Evolutionary conservation across 2,113 vertebrate species (phyloP).

Genomic region (Psophia crepitans): DNA sequence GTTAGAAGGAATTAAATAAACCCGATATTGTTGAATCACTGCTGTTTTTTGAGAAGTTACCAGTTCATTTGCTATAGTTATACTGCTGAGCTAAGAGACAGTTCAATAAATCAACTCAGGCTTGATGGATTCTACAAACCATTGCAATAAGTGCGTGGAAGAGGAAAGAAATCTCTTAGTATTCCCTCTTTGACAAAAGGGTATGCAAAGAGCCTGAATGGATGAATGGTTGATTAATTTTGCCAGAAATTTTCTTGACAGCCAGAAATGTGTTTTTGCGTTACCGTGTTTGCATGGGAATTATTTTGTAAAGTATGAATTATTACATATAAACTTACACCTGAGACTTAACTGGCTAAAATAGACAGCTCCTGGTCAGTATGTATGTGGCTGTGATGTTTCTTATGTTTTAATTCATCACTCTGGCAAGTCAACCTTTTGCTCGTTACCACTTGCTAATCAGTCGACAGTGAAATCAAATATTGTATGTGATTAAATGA

Average conservation of each 20-base stretch:
- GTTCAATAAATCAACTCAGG: conserved; percentile 99
- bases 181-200: conserved; percentile 95
- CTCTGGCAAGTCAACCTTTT: conserved; percentile 4
- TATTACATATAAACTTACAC: conserved; percentile 88
- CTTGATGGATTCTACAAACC: conserved; percentile 99
- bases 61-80: conserved; percentile 99
- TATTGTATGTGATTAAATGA: conserved; percentile 55
- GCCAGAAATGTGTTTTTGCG: conserved; percentile 95
- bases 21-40: conserved; percentile 78
- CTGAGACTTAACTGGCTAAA: conserved; percentile 85
- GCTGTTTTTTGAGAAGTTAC: conserved; percentile 85
- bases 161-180: conserved; percentile 92
- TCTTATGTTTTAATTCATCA: conserved; percentile 52
- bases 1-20: conserved; percentile 72
- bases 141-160: conserved; percentile 88
- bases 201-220: conserved; percentile 99
- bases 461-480: conserved; percentile 57
- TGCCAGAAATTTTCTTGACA: conserved; percentile 96
- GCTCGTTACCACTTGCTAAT: conserved; percentile 53
- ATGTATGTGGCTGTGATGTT: conserved; percentile 36
- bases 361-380: conserved; percentile 61
- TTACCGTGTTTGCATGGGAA: conserved; percentile 92
- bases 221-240: conserved; percentile 99
- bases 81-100: conserved; percentile 99
- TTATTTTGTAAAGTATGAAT: conserved; percentile 85